A percentile compares a stretch with the other conserved stretches of the same genome.
phyloP scores from a whole-genome alignment of 1,140 invertebrate species.

The Drosophila ficusphila region DNA sequence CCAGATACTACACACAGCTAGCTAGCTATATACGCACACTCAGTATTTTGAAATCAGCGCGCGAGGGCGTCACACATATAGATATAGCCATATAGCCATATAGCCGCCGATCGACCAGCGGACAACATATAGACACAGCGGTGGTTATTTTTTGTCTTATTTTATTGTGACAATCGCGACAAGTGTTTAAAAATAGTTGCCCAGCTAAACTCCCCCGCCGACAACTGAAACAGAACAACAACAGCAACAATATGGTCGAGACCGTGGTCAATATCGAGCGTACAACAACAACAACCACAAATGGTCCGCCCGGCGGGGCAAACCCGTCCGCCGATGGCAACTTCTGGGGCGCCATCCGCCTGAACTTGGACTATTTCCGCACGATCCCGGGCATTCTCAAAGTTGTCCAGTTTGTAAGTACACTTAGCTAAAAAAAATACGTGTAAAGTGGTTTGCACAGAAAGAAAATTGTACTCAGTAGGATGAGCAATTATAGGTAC shows the following conservation, averaged over 20 bases:
- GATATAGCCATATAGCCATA: slow-evolving; percentile 29
- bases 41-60: slow-evolving; percentile 43
- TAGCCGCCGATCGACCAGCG: slow-evolving; percentile 23
- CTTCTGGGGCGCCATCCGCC: slow-evolving; percentile 85
- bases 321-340: slow-evolving; percentile 75
- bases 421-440: not conserved
- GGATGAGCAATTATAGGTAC: no score
- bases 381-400: slow-evolving; percentile 87
- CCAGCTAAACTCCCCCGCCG: slow-evolving; percentile 23
- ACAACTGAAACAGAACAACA: slow-evolving; percentile 9
- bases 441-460: not conserved
- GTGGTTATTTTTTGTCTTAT: slow-evolving; percentile 66
- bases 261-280: slow-evolving; percentile 88
- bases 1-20: slow-evolving; percentile 15
- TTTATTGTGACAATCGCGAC: slow-evolving; percentile 67
- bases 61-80: slow-evolving; percentile 54
- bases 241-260: slow-evolving; percentile 87
- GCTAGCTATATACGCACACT: not conserved
- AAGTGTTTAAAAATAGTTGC: slow-evolving; percentile 72
- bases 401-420: slow-evolving; percentile 87
- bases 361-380: slow-evolving; percentile 87
- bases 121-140: slow-evolving; percentile 6
- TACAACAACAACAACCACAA: slow-evolving; percentile 86
- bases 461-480: not conserved
- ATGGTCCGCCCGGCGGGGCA: slow-evolving; percentile 85